Evolutionary conservation across 2,797 vertebrate species (phyloP), one percentile per base, ranked within the genome.

Genomic region (Botia almorhae): DNA sequence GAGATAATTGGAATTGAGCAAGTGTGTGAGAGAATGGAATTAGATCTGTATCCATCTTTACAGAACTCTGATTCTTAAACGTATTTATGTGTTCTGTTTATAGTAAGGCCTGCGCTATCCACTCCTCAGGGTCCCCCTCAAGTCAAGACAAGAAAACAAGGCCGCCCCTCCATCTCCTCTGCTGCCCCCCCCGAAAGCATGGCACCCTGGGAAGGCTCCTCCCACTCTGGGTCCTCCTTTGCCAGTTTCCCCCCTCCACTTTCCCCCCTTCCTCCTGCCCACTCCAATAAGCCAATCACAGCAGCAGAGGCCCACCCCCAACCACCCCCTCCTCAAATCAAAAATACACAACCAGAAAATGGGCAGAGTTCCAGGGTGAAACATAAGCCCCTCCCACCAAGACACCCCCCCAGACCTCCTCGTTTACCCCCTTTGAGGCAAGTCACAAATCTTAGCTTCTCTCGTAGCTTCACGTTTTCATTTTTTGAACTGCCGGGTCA

Each of bases 401-500:
- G 69, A 3, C 86, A 79, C 19, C 63, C 85, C 36, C 75, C 91
- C 7, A 91, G 86, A 7, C 87, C 85, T 8, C 69, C 89, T 2
- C 91, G 87, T 21, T 89, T 95, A 39, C 94, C 93, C 0, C 92
- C 93, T 0, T 87, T 94, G 69, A 92, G 82, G 69, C 91, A 91
- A n/a, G 74, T 95, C 84, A 91, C 93, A 29, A 93, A 93, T 82
- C 92, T 95, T 65, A 94, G 91, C 85, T 95, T 96, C 89, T 94
- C 94, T 13, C 88, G 94, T 23, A 95, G 91, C 86, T 95, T 95
- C 89, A 96, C 94, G 0, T 96, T 95, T 85, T 95, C 95, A 0
- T 96, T 95, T 90, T 96, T 96, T 14, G 93, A 95, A 88, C 91
- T 96, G 82, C 94, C 95, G 0, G 74, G 92, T 67, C 89, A 95